phyloP scores from a whole-genome alignment of 2,888 invertebrate genomes.

The Cerastis leucographa region DNA sequence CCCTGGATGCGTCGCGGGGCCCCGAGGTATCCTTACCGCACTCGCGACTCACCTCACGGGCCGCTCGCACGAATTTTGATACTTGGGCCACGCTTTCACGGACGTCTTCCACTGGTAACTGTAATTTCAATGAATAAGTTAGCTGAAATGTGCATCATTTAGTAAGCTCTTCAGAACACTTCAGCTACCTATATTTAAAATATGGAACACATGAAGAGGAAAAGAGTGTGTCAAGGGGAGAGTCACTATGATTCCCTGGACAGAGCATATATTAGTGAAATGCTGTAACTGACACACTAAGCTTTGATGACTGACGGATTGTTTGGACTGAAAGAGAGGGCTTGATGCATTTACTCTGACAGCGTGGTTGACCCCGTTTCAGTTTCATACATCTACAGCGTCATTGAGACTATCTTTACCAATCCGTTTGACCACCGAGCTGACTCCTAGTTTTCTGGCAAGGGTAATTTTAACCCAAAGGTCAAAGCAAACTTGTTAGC shows the following conservation, averaged over 20 bases:
- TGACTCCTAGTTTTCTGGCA: neutral
- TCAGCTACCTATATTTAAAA: neutral
- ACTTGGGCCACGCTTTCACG: conserved; percentile 87
- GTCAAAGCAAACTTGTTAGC: neutral
- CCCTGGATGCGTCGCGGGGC: conserved; percentile 84
- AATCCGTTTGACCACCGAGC: neutral
- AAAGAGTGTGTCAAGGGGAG: neutral
- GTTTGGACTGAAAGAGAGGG: neutral
- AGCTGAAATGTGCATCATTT: neutral
- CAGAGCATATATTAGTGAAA: neutral
- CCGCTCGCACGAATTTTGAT: conserved; percentile 83
- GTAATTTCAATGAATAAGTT: conserved; percentile 13
- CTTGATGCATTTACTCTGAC: neutral
- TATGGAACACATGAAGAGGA: neutral
- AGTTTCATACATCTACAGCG: neutral
- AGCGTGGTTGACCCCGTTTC: neutral
- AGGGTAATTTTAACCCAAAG: neutral
- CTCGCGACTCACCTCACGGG: conserved; percentile 85
- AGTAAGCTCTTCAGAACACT: neutral
- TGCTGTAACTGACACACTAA: neutral
- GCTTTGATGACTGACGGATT: neutral
- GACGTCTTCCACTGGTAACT: conserved; percentile 84
- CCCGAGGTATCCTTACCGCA: conserved; percentile 79
- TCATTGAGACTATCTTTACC: neutral
- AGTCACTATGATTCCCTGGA: neutral